A percentile compares a stretch with the other conserved stretches of the same genome.
Evolutionary conservation across 2,113 vertebrate genomes (phyloP).

Genomic region (Picathartes gymnocephalus): DNA sequence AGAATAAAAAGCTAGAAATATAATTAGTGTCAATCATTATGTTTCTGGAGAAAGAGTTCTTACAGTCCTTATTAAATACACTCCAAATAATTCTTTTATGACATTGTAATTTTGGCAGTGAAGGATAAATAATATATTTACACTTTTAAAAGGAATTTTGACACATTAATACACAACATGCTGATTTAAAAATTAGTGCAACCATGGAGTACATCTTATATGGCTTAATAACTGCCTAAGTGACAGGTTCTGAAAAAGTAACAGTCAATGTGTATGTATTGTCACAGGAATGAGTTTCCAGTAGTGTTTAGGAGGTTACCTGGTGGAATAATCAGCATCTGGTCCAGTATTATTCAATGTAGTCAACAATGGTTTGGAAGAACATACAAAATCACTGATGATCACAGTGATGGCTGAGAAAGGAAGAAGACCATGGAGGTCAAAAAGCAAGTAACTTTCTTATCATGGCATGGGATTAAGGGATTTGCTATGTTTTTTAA

Average conservation of each 20-base stretch:
- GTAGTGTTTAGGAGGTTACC: background rate
- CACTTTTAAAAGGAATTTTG: slow-evolving; percentile 13
- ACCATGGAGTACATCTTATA: background rate
- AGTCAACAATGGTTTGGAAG: background rate
- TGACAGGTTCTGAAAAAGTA: background rate
- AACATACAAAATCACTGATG: background rate
- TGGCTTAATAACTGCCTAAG: background rate
- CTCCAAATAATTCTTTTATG: background rate
- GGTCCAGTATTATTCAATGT: background rate
- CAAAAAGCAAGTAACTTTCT: background rate
- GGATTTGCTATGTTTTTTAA: background rate
- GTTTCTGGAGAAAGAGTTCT: background rate
- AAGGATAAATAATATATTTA: slow-evolving; percentile 24
- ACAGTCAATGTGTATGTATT: background rate
- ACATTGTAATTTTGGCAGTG: background rate
- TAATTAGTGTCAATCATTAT: background rate
- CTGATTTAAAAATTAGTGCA: slow-evolving; percentile 19
- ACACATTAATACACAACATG: background rate
- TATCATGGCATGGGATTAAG: background rate
- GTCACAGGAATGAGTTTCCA: background rate
- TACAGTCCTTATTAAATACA: background rate
- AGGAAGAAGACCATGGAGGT: background rate
- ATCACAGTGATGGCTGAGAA: background rate
- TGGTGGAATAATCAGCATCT: background rate
- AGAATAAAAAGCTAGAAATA: background rate